Conservation (phyloP, 2,888 invertebrate genomes). For the Drosophila koepferae region DNA sequence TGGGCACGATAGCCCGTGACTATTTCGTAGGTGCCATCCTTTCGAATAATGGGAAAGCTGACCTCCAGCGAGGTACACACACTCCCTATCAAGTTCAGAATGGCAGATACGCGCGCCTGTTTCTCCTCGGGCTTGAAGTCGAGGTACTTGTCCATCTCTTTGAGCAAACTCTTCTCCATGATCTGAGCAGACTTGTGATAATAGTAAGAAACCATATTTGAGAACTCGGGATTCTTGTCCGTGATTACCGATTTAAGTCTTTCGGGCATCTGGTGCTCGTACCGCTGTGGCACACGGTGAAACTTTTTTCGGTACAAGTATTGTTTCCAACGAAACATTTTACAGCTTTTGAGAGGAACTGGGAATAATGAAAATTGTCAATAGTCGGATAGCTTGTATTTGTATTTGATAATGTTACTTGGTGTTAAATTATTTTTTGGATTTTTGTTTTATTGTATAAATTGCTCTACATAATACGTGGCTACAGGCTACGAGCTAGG, state of each 20-base stretch:
- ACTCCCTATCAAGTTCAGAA: conserved; percentile 77
- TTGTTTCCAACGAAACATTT: neutral
- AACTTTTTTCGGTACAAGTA: neutral
- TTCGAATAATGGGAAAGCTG: conserved; percentile 77
- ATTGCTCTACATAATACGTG: conserved; percentile 77
- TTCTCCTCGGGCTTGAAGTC: conserved; percentile 68
- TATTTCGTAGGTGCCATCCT: conserved; percentile 79
- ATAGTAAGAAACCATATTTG: conserved; percentile 80
- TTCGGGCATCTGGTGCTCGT: conserved; percentile 78
- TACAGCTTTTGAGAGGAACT: neutral
- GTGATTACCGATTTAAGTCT: conserved; percentile 60
- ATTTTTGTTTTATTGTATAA: conserved; percentile 64
- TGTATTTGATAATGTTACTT: conserved; percentile 13
- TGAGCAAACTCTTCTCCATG: conserved; percentile 76
- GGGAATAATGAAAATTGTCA: neutral
- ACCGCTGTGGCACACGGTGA: conserved; percentile 14
- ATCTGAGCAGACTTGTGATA: conserved; percentile 80
- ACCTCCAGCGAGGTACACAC: conserved; percentile 77
- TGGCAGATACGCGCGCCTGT: conserved; percentile 72
- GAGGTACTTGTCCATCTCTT: conserved; percentile 73
- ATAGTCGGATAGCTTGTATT: neutral
- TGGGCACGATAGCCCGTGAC: conserved; percentile 83
- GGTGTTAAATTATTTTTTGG: conserved; percentile 43
- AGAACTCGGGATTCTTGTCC: conserved; percentile 76
- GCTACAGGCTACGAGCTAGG: conserved; percentile 67